phyloP scores from a whole-genome alignment of 2,113 vertebrate genomes.

The Zootoca vivipara region DNA sequence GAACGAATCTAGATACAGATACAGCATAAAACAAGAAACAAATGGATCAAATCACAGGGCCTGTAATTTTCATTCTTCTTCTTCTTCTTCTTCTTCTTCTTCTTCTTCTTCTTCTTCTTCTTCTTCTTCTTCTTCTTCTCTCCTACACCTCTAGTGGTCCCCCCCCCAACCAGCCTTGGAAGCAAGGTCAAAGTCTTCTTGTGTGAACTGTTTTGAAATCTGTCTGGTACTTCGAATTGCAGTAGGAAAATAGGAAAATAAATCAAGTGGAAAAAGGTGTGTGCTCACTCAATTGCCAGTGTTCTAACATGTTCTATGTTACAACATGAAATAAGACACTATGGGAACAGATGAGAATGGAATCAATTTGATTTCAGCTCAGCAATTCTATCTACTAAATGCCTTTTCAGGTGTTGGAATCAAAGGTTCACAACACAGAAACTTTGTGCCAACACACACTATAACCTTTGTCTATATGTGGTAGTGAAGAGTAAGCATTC shows the following conservation, averaged over 20 bases:
- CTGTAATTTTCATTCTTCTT: slow-evolving; percentile 14
- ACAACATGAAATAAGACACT: background rate
- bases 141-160: background rate
- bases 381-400: background rate
- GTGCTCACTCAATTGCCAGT: background rate
- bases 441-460: background rate
- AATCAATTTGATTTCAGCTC: background rate
- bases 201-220: slow-evolving; percentile 3
- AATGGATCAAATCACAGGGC: slow-evolving; percentile 23
- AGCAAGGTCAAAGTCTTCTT: slow-evolving; percentile 20
- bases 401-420: background rate
- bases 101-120: slow-evolving; percentile 13
- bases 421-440: background rate
- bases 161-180: background rate
- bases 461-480: background rate
- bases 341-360: background rate
- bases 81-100: background rate
- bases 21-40: background rate
- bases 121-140: background rate
- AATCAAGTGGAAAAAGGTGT: background rate
- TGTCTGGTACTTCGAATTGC: background rate
- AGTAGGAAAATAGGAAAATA: background rate
- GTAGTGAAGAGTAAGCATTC: background rate
- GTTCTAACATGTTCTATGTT: background rate
- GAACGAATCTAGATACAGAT: background rate